Base-by-base conservation (phyloP, 2,888 invertebrate species). In the Nemurella pictetii region DNA sequence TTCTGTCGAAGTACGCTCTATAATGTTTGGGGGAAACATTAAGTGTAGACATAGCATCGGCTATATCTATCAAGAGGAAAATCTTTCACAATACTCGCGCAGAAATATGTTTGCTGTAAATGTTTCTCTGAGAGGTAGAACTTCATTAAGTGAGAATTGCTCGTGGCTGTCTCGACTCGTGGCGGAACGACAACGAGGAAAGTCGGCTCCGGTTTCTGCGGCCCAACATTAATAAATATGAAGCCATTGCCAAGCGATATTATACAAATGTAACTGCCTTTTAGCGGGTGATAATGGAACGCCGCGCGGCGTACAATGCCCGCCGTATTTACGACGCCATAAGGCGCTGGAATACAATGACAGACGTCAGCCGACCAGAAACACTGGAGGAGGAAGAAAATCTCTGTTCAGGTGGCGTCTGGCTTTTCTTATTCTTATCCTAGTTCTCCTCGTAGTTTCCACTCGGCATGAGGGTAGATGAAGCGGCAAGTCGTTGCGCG, bases 401-500 rank as follows among this genome's bases (percentile, higher is more conserved):
- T 75, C 75, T 75, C 20, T 25, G 75, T 75, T 75, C 75, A 75
- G 75, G 75, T 75, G 75, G 20, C 75, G 4, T n/a, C 26, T 75
- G n/a, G n/a, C n/a, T 12, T 75, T 26, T 15, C 28, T n/a, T 26
- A 20, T 74, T 74, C 74, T 25, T 74, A 25, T 74, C 26, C 74
- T 4, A 35, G 35, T 35, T 12, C 5, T n/a, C 55, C 15, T 12
- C 55, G 55, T 55, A 3, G 75, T 75, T 75, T 75, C 75, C 75
- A 28, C 27, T 27, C 28, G 75, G 28, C 27, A 75, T 26, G 75
- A 15, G 28, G 28, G 75, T 28, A 75, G 75, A 75, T 75, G 75
- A 75, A 75, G 75, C 75, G 75, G 75, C 26, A 75, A 3, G 27
- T 75, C 75, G 75, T 75, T 27, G 75, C 26, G 26, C 75, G 7